phyloP scores from a whole-genome alignment of 2,113 vertebrate species.

The Myiopsitta monachus region DNA sequence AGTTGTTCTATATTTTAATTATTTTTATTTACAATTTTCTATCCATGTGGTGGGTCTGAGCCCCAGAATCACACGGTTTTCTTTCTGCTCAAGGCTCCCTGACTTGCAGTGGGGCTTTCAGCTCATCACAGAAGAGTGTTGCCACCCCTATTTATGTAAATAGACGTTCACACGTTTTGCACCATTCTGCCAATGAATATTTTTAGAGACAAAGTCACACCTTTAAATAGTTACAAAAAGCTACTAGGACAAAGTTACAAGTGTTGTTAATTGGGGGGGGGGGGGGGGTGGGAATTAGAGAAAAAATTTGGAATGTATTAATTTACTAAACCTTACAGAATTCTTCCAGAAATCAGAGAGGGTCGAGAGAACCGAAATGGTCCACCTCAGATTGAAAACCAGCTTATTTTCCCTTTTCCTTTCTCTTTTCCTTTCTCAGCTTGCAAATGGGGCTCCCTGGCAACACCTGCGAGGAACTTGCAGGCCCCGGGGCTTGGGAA shows the following conservation, averaged over 20 bases:
- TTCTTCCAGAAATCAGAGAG: background rate
- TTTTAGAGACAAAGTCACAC: background rate
- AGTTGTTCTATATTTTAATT: background rate
- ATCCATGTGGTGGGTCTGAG: background rate
- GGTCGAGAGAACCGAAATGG: background rate
- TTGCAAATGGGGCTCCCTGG: fast-evolving
- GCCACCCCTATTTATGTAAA: background rate
- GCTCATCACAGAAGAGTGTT: background rate
- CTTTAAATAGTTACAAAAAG: background rate
- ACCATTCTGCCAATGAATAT: background rate
- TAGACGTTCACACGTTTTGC: background rate
- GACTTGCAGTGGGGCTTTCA: background rate
- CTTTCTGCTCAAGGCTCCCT: background rate
- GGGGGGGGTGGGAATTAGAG: fast-evolving
- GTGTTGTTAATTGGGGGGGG: background rate
- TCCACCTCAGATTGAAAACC: background rate
- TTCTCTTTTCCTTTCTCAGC: background rate
- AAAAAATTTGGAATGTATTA: background rate
- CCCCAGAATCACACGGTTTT: background rate
- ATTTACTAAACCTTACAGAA: background rate
- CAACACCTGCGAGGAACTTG: background rate
- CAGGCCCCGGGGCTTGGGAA: background rate
- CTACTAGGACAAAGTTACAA: background rate
- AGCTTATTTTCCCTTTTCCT: background rate
- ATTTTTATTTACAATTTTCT: background rate